Base-by-base conservation (phyloP, 1,140 invertebrate genomes). In the Drosophila teissieri region DNA sequence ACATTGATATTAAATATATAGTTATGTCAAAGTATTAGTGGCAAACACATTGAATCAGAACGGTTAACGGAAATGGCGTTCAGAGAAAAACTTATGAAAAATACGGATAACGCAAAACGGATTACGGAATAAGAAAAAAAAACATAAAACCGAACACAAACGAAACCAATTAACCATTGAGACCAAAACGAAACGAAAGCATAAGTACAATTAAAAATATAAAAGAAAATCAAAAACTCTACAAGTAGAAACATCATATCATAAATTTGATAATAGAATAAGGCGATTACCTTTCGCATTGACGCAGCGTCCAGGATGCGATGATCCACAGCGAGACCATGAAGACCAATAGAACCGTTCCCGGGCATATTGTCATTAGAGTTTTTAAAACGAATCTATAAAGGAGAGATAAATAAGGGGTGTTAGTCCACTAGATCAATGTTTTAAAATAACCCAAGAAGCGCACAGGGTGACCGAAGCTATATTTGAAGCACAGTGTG, bases 301-400 rank as follows among this genome's bases (percentile, higher is more conserved):
- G 98, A 80, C 99, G 95, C 72, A 99, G 94, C 55, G 98, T 98
- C 99, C 99, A 99, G 83, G 97, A 99, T 48, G 98, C 98, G 80
- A 99, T 99, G 93, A 99, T 98, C 98, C 99, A 99, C 49, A 99
- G 94, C 0, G 98, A 99, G 58, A 99, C 97, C 97, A 99, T 99
- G 93, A 99, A 99, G 58, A 99, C 98, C 72, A 99, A 94, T 78
- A 99, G 95, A 63, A 99, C 98, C 49, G 98, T 99, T 78, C 98
- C 99, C 24, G 99, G 99, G 93, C 98, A 99, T 92, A 99, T 99
- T 91, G 98, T 99, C 99, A 99, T 99, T 78, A 99, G 94, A 49
- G 99, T 99, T 94, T 99, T 99, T 89, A 99, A 95, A 89, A 99
- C 98, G 94, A 99, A 99, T 91, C 96, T 95, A 15, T 2, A 85